Base-by-base conservation (phyloP, 2,888 invertebrate species). In the Volucella inanis region DNA sequence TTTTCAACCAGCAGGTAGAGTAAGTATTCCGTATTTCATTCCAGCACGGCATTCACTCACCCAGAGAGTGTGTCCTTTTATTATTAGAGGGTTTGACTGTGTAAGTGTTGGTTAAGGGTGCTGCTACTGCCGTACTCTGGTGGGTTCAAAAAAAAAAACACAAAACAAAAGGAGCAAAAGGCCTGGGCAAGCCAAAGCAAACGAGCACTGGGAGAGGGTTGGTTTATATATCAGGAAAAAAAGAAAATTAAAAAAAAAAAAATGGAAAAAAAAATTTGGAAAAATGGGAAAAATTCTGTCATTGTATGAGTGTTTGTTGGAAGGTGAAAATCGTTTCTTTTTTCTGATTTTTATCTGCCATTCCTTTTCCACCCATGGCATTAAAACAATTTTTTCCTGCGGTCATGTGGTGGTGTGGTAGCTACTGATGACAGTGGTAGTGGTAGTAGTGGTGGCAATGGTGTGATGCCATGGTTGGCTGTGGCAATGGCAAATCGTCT, bases 381-480 rank as follows among this genome's bases (percentile, higher is more conserved):
- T 8, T 15, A 10, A 50, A 64, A 47, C 52, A 90, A 91, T 90
- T 90, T 91, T 91, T 91, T 91, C 88, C 90, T 90, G 90, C 90
- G 91, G 91, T 91, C 91, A 91, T 91, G 78, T 79, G 87, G 77
- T 72, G 68, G 68, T 79, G 85, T 85, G 77, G 64, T 71, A 62
- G 81, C 70, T 67, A 77, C 61, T 80, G 65, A 75, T 45, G 70
- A 55, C 67, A 45, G 74, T 82, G 87, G 85, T 85, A 81, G 85
- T 86, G 77, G 57, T 86, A 80, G 83, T 78, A 47, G 64, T 78
- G 84, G 70, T 76, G 74, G 62, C 61, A 84, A 77, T 88, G 87
- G 86, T 87, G 88, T 78, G 77, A 74, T 87, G 76, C 87, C 74
- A 72, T 87, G 82, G 59, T 88, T 87, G 77, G 82, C 72, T 82